Conservation (phyloP, 2,113 vertebrate species). For the Melospiza melodia region DNA sequence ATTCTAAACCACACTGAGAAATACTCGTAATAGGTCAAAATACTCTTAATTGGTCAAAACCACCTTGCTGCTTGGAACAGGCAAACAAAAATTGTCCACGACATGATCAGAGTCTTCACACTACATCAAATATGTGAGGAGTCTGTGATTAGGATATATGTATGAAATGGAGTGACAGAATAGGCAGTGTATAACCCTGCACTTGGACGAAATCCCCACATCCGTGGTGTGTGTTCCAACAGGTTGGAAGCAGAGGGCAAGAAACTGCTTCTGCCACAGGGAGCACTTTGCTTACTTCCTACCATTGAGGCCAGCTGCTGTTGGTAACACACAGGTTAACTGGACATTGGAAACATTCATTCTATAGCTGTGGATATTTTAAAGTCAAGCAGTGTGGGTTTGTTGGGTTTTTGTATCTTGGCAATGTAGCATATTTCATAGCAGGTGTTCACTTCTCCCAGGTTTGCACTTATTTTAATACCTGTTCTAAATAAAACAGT, state of each 20-base stretch:
- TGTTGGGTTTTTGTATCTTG: not conserved
- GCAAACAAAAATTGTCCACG: not conserved
- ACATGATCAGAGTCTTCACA: not conserved
- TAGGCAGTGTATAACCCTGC: not conserved
- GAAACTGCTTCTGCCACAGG: not conserved
- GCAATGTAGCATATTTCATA: not conserved
- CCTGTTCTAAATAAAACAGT: not conserved
- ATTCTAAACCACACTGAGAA: not conserved
- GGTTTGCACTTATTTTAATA: not conserved
- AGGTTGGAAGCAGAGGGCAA: not conserved
- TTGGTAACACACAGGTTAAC: too few relatives aligned
- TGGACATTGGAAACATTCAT: not conserved
- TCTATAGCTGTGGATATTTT: not conserved
- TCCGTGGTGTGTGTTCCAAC: not conserved
- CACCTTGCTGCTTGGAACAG: not conserved
- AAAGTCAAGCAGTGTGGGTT: not conserved
- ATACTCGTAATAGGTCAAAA: not conserved
- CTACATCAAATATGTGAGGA: not conserved
- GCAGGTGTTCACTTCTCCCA: not conserved
- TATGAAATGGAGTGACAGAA: not conserved
- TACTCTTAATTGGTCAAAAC: not conserved
- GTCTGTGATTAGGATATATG: not conserved
- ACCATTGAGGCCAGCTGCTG: not conserved
- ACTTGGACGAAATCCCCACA: not conserved
- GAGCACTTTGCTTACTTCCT: not conserved